Conservation (phyloP, 1,140 invertebrate genomes). For the Atta colombica region DNA sequence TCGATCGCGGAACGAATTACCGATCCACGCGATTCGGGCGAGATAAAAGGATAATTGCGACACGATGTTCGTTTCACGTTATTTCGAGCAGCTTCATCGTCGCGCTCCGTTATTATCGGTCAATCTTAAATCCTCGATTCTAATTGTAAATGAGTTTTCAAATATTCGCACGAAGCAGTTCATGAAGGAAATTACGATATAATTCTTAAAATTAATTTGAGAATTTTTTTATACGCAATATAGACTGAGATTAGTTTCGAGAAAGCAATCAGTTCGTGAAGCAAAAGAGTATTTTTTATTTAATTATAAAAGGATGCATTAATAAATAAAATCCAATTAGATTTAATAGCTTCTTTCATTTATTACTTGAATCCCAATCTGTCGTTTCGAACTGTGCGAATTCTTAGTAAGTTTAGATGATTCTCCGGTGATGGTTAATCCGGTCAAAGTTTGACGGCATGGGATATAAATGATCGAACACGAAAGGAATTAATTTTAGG, state of each 20-base stretch:
- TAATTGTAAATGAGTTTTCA: neutral
- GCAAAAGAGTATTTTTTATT: neutral
- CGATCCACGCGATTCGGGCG: neutral
- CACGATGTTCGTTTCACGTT: conserved; percentile 3
- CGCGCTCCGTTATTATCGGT: neutral
- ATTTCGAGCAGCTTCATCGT: neutral
- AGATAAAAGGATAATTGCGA: conserved; percentile 38
- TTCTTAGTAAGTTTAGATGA: neutral
- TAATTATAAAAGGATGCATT: conserved; percentile 26
- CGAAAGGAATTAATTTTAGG: conserved; percentile 23
- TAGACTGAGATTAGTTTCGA: neutral
- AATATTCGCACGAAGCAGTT: neutral
- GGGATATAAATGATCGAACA: neutral
- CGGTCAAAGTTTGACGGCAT: neutral
- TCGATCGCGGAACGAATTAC: conserved; percentile 38
- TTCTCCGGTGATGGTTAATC: neutral
- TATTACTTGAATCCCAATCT: neutral
- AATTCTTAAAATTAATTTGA: neutral
- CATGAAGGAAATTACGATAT: neutral
- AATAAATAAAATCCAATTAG: neutral
- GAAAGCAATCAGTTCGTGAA: neutral
- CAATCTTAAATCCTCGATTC: neutral
- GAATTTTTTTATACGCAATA: neutral
- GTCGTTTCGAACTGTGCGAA: neutral
- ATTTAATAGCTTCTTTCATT: neutral